Evolutionary conservation across 2,113 vertebrate genomes (phyloP), one percentile per base, ranked within the genome.

Genomic region (Cisticola juncidis): DNA sequence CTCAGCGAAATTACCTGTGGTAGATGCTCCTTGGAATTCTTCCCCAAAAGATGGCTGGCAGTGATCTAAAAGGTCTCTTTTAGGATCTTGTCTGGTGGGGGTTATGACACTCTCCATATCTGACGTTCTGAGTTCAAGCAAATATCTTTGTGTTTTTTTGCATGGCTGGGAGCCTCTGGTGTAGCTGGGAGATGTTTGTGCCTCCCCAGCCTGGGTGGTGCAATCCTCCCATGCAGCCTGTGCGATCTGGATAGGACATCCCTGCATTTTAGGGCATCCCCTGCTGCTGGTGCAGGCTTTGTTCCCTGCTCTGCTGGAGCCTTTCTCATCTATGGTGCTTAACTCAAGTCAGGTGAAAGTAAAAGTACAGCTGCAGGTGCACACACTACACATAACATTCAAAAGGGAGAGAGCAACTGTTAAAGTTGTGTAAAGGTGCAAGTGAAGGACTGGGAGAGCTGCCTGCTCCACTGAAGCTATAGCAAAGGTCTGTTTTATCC

Each of bases 1-100:
- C 12, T 77, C 44, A 29, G 0, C 70, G 45, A 60, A 61, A 31
- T 68, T 16, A 35, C 17, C 44, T 0, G 0, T 54, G 35, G 14
- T 64, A 47, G 57, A 57, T 53, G 16, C 31, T 5, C 2, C 4
- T 4, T 74, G 13, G 16, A 74, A 44, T 85, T 81, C 51, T 72
- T 85, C 31, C 28, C 36, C 7, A 50, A 25, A 90, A 51, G 24
- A 17, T 22, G 28, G 15, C 11, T 48, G 40, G 18, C 25, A 57
- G 26, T 5, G 14, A 40, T 85, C 13, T 70, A 57, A 81, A 17
- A 51, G 16, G 31, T 33, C 9, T 79, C 47, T 19, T 77, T 42
- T 60, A 38, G 24, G 9, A 61, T 48, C 13, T 66, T 70, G 19
- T 38, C 12, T 19, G 7, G 11, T 8, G 17, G 40, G 6, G 4